These are phyloP conservation scores for Gila orcuttii DNA, from an alignment of 2,113 vertebrate species.

Conservation along the genomic window DNA sequence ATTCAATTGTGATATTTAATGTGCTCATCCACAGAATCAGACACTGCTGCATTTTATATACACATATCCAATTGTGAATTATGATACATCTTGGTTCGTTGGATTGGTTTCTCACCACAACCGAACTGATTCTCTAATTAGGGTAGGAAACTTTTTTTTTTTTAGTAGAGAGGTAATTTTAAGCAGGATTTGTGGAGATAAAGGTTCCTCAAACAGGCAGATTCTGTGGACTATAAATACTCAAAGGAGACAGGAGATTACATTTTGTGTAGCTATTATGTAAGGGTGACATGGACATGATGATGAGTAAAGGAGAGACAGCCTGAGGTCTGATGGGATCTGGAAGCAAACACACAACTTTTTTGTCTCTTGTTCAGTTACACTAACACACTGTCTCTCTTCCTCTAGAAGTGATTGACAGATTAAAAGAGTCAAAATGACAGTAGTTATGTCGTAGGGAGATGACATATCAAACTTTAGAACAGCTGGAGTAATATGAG, in stretches of 20 bases:
- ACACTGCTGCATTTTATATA: not conserved
- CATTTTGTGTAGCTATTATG: conserved; percentile 30
- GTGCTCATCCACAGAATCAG: not conserved
- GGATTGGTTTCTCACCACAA: not conserved
- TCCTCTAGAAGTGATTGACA: conserved; percentile 40
- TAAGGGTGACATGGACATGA: conserved; percentile 40
- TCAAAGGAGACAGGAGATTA: conserved; percentile 23
- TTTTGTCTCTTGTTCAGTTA: conserved; percentile 8
- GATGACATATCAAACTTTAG: conserved; percentile 32
- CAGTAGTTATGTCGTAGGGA: conserved; percentile 37
- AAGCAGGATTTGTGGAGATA: conserved; percentile 3
- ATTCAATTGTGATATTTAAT: not conserved
- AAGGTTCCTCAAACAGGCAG: not conserved
- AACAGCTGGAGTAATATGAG: conserved; percentile 36
- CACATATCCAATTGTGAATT: not conserved
- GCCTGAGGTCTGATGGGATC: conserved; percentile 18
- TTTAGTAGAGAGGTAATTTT: no score
- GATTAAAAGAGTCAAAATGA: conserved; percentile 34
- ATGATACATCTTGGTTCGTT: not conserved
- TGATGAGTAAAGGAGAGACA: conserved; percentile 22
- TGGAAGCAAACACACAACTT: conserved; percentile 19
- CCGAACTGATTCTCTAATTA: no score
- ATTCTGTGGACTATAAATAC: conserved; percentile 28
- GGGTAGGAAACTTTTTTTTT: no score
- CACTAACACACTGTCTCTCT: conserved; percentile 11